Evolutionary conservation across 2,888 invertebrate genomes (phyloP).

Genomic region (Nasonovia ribisnigri): DNA sequence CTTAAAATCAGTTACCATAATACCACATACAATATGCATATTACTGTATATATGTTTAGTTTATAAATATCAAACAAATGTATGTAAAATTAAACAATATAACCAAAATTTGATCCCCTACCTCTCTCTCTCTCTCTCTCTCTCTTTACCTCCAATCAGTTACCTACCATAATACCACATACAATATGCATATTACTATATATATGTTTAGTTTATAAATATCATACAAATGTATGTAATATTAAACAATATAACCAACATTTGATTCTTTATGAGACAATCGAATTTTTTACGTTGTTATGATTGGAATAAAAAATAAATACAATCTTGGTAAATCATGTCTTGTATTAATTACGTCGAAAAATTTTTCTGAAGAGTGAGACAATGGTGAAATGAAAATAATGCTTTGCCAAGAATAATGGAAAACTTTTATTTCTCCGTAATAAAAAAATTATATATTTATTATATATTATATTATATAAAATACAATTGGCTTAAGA

Average conservation of each 20-base stretch:
- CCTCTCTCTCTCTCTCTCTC: background rate
- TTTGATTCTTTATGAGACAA: background rate
- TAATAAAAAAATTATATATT: background rate
- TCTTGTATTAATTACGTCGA: conserved; percentile 40
- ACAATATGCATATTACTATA: background rate
- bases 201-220: background rate
- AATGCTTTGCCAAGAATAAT: background rate
- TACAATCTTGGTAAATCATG: background rate
- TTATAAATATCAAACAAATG: background rate
- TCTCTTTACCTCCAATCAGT: background rate
- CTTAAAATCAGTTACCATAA: background rate
- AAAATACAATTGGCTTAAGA: background rate
- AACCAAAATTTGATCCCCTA: background rate
- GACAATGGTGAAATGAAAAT: conserved; percentile 20
- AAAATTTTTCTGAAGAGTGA: background rate
- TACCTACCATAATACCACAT: background rate
- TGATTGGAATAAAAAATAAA: conserved; percentile 5
- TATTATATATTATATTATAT: background rate
- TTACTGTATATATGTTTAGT: too few relatives aligned
- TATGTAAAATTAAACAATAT: background rate
- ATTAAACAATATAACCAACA: background rate
- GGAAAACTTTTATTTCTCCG: conserved; percentile 14
- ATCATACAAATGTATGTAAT: background rate
- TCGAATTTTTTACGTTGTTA: background rate
- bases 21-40: background rate